phyloP scores from a whole-genome alignment of 1,140 invertebrate species.

The Bombus cullumanus region DNA sequence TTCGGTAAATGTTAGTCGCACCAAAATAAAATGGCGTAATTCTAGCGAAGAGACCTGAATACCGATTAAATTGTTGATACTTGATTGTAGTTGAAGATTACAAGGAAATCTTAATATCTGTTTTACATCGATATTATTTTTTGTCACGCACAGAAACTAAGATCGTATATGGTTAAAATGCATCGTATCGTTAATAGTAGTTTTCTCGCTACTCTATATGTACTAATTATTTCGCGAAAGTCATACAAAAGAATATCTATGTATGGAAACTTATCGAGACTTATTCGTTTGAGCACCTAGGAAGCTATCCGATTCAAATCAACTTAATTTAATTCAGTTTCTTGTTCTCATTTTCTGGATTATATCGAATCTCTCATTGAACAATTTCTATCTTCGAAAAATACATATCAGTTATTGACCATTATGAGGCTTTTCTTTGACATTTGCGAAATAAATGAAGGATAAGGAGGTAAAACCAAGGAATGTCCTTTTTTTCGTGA shows the following conservation, averaged over 20 bases:
- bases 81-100: neutral
- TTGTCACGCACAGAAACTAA: neutral
- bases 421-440: neutral
- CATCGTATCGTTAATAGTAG: slow-evolving; percentile 41
- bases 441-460: neutral
- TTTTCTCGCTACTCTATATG: no score
- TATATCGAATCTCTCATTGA: neutral
- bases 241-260: neutral
- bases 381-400: neutral
- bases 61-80: neutral
- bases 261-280: neutral
- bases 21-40: neutral
- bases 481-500: no score
- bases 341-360: neutral
- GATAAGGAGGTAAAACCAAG: no score
- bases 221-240: slow-evolving; percentile 51
- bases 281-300: neutral
- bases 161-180: neutral
- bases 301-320: neutral
- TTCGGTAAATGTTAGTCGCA: neutral
- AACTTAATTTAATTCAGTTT: neutral
- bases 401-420: neutral
- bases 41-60: neutral
- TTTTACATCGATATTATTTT: neutral
- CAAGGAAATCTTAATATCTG: neutral